Evolutionary conservation across 2,888 invertebrate species (phyloP), one percentile per base, ranked within the genome.

Genomic region (Trisateles emortualis): DNA sequence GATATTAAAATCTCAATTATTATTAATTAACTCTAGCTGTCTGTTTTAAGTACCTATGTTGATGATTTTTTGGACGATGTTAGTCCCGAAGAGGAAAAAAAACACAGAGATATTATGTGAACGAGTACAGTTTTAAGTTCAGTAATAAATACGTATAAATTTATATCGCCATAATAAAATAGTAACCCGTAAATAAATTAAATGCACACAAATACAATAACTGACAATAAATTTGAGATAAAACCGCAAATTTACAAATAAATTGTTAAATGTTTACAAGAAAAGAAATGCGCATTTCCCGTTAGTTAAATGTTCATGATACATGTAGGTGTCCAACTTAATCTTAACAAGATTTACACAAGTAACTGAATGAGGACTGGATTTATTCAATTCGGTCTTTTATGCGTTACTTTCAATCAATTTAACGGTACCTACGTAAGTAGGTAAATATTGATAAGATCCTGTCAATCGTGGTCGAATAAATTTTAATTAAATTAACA

Each of bases 271-370:
- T 45, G 29, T 46, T 45, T 41, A 26, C 33, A 26, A 11, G 53
- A 14, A 45, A 51, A 16, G 3, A 47, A 52, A 44, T 17, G 29
- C 26, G 40, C 14, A 14, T n/a, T 47, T 55, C 64, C 64, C 66
- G 69, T 66, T 66, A 52, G 5, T 30, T 36, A 57, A 38, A 47
- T 17, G 32, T 19, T 24, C 33, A 45, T 19, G 29, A 5, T 57
- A 38, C 35, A 35, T 55, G 40, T 38, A 48, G 57, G 51, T 65
- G 43, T 42, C 43, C 49, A 38, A 14, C 17, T 17, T 49, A 43
- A 62, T 62, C 44, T 50, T 41, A 22, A 35, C 40, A 57, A 22
- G 52, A 49, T 50, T 62, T 50, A 44, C 39, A 41, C 43, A 51
- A 8, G 3, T 26, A 8, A 1, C 40, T 44, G 44, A 49, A 58